Evolutionary conservation across 2,888 invertebrate genomes (phyloP), one percentile per base, ranked within the genome.

Genomic region (Bhutanitis thaidina): DNA sequence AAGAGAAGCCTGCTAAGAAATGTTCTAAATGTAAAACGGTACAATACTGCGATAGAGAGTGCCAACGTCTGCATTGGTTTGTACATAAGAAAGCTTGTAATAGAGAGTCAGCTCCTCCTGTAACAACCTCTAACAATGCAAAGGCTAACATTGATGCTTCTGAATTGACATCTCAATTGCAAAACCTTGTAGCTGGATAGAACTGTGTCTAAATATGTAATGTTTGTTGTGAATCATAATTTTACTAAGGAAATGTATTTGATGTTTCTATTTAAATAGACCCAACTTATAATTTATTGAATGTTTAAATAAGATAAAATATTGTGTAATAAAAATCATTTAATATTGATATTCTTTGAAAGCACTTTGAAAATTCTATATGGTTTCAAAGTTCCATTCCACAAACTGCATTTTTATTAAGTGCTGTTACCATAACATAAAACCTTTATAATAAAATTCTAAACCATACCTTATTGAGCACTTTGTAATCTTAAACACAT

Each of bases 21-120:
- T 99, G 99, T 80, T 95, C 97, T 8, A 96, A 96, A 75, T 99
- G 99, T 82, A 97, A 97, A 90, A 92, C 92, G 51, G 97, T 97
- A 45, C 94, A 95, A 74, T 99, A 99, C 76, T 99, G 99, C 84
- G 95, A 97, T 80, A 91, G 96, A 54, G 95, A 95, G 69, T 99
- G 99, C 76, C 99, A 99, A 78, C 93, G 97, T 59, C 87, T 98
- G 40, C 98, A 97, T 75, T 97, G 97, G 97, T 96, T 95, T 70
- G 93, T 95, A 68, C 97, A 97, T 77, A 97, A 97, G 81, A 96
- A 96, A 70, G 93, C 93, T 32, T 97, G 97, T 69, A 92, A 93
- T 52, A 89, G 94, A 57, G 91, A 94, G 55, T 80, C 86, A 0
- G 91, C 90, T 53, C 77, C 75, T 3, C 83, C 85, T 0, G 58